Percentiles rank a stretch among this genome's conserved stretches.
Conservation (phyloP, 1,140 invertebrate species). For the Mya arenaria region DNA sequence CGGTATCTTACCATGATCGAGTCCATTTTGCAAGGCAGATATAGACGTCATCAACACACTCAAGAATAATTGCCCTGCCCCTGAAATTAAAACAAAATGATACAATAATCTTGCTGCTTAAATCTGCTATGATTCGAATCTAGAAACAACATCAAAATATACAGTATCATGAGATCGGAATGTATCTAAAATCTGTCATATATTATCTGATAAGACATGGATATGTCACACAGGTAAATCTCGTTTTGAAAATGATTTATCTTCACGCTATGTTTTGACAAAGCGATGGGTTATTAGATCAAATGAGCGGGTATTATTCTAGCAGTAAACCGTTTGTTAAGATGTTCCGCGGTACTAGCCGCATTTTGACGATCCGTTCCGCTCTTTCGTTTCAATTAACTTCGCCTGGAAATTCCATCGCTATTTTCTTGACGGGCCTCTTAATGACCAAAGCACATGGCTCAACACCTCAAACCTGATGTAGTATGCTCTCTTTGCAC, state of each 20-base stretch:
- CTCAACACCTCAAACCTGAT: background rate
- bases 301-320: conserved; percentile 32
- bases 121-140: no score
- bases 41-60: conserved; percentile 45
- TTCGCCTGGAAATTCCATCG: conserved; percentile 50
- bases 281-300: no score
- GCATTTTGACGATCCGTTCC: conserved; percentile 34
- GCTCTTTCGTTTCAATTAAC: conserved; percentile 48
- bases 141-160: no score
- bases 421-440: conserved; percentile 33
- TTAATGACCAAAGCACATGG: conserved; percentile 43
- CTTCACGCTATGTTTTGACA: no score
- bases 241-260: no score
- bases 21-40: conserved; percentile 56
- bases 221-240: no score
- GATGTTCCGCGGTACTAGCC: background rate
- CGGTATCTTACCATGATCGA: conserved; percentile 60
- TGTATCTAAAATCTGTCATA: no score
- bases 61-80: conserved; percentile 28
- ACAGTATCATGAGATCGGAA: no score
- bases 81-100: background rate
- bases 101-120: background rate
- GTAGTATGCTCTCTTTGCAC: conserved; percentile 39
- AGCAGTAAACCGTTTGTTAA: conserved; percentile 44
- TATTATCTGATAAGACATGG: no score